These are phyloP conservation scores for Thecocarcelia acutangulata DNA, from an alignment of 2,888 invertebrate species.

Conservation along the genomic window DNA sequence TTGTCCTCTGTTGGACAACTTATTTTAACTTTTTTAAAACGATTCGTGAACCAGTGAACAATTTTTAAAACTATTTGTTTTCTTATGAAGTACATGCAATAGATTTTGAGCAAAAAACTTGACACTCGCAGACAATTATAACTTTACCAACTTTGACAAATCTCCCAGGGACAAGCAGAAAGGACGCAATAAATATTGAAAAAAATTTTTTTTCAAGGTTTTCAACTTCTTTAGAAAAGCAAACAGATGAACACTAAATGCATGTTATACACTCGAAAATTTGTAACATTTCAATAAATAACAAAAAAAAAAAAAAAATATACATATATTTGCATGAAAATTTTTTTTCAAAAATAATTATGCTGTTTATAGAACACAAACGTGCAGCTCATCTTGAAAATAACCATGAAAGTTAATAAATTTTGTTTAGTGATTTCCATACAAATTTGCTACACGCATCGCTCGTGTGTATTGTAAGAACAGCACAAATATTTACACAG, in stretches of 20 bases:
- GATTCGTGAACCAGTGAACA: constrained; percentile 13
- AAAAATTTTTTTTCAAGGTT: constrained; percentile 28
- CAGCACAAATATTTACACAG: no score
- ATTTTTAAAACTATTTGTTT: constrained; percentile 35
- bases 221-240: constrained; percentile 17
- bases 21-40: constrained; percentile 9
- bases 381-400: no score
- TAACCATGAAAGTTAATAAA: no score
- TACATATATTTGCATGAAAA: no score
- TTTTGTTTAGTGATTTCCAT: no score
- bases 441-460: no score
- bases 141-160: constrained; percentile 58
- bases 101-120: constrained; percentile 41
- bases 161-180: constrained; percentile 25
- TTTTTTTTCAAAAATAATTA: no score
- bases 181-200: neutral
- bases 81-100: neutral
- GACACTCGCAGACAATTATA: constrained; percentile 58
- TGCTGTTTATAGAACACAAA: no score
- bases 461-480: no score
- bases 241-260: neutral
- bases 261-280: constrained; percentile 15
- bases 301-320: no score
- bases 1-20: neutral
- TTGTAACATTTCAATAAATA: neutral